These are phyloP conservation scores for Lagenorhynchus albirostris DNA, from an alignment of 2,113 vertebrate species.

Conservation along the genomic window DNA sequence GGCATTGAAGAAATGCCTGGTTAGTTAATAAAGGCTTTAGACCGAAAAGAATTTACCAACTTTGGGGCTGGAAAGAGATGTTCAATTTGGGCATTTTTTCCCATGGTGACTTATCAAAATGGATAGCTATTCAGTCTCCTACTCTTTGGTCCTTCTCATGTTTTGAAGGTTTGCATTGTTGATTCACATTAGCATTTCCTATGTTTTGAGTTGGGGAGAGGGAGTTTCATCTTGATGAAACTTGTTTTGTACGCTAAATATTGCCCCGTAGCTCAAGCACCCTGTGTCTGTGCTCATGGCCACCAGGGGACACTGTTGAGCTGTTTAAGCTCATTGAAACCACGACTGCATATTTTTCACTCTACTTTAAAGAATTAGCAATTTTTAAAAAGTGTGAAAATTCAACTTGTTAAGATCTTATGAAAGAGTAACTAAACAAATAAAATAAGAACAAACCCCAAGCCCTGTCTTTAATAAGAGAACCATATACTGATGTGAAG, in stretches of 20 bases:
- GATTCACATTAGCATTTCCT: not conserved
- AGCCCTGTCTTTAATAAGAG: not conserved
- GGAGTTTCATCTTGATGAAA: not conserved
- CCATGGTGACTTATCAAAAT: not conserved
- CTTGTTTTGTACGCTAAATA: not conserved
- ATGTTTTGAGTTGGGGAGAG: not conserved
- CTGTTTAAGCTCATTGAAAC: slow-evolving; percentile 4
- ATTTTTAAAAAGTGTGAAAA: not conserved
- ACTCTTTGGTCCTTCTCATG: not conserved
- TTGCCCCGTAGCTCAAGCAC: accelerated
- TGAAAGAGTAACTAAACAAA: not conserved
- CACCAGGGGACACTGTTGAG: slow-evolving; percentile 75
- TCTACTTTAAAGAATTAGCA: not conserved
- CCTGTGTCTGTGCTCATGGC: not conserved
- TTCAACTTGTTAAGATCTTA: not conserved
- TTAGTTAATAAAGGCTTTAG: not conserved
- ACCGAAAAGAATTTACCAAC: not conserved
- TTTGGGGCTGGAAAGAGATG: not conserved
- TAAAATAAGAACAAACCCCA: not conserved
- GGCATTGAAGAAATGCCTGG: not conserved
- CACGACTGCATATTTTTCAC: not conserved
- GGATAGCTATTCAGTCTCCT: not conserved
- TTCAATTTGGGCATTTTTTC: not conserved
- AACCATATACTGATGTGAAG: not conserved
- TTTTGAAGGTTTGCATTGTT: not conserved